phyloP scores from a whole-genome alignment of 2,113 vertebrate species.

The Microcebus jonahi region DNA sequence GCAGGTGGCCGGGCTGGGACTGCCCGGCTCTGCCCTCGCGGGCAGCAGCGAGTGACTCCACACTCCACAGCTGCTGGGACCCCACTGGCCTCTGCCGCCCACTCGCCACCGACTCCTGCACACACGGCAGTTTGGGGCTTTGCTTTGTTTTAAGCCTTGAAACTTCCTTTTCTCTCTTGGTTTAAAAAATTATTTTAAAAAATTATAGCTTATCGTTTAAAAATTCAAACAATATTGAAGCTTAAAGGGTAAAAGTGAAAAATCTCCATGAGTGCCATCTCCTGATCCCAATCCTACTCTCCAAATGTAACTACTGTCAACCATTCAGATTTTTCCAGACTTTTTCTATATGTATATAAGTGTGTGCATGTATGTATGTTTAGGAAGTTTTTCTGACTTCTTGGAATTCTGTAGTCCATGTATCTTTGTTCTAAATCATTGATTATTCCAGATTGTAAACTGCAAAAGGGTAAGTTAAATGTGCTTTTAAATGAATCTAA shows the following conservation, averaged over 20 bases:
- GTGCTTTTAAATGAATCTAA: background rate
- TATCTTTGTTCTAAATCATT: conserved; percentile 3
- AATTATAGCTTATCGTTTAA: background rate
- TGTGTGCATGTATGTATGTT: background rate
- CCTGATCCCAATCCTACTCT: background rate
- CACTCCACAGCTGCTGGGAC: background rate
- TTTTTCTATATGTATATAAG: background rate
- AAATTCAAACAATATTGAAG: background rate
- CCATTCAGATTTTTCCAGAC: background rate
- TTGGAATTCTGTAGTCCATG: background rate
- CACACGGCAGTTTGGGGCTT: background rate
- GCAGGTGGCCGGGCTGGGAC: background rate
- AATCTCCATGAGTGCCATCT: background rate
- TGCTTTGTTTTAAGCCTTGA: conserved; percentile 16
- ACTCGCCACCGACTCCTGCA: background rate
- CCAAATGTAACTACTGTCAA: background rate
- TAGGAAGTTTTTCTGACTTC: background rate
- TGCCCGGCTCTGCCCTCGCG: background rate
- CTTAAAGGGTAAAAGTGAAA: background rate
- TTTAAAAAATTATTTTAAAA: background rate
- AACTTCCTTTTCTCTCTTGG: background rate
- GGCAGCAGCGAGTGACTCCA: fast-evolving
- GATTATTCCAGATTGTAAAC: background rate
- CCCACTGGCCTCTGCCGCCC: background rate
- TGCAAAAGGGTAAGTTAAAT: background rate